Base-by-base conservation (phyloP, 2,888 invertebrate species). In the Sphecodes monilicornis region DNA sequence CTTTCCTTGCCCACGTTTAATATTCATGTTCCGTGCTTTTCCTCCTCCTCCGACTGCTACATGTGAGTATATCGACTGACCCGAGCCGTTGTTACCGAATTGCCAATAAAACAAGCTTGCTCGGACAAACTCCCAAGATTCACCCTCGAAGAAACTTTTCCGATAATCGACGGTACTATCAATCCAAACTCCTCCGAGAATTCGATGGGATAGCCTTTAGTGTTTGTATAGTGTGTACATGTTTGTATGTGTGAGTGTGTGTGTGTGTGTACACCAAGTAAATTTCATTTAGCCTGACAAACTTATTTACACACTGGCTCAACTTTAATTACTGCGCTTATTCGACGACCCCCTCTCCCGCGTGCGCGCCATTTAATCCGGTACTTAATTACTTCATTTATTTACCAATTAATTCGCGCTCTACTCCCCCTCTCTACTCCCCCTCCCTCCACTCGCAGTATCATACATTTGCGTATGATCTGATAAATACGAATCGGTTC, bases 301-400 rank as follows among this genome's bases (percentile, higher is more conserved):
- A 64, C 64, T 64, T 64, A 80, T 80, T 70, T 60, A 41, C 22
- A 43, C 18, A 50, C 46, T 16, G 70, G 39, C n/a, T 26, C 50
- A 57, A 18, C 39, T 43, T n/a, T 64, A 64, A 64, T 64, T 64
- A 29, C 64, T 29, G 18, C 64, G 64, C 29, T 16, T 29, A 29
- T 32, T 29, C 60, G 60, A 26, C 60, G 60, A 29, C 1, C 32
- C 64, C 32, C 32, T 3, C 18, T 1, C 16, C n/a, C 5, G 13
- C 16, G 26, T 5, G 13, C 57, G 26, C 57, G 1, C 57, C 26
- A n/a, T 57, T 57, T 57, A 57, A 57, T 57, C 26, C 57, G n/a
- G 13, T 5, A 26, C 57, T 57, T 57, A 57, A 57, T 76, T 39
- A n/a, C 36, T 43, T 26, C 54, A 32, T 66, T 57, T 57, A 57